A percentile compares a stretch with the other conserved stretches of the same genome.
phyloP scores from a whole-genome alignment of 1,140 invertebrate genomes.

The Helicoverpa zea region DNA sequence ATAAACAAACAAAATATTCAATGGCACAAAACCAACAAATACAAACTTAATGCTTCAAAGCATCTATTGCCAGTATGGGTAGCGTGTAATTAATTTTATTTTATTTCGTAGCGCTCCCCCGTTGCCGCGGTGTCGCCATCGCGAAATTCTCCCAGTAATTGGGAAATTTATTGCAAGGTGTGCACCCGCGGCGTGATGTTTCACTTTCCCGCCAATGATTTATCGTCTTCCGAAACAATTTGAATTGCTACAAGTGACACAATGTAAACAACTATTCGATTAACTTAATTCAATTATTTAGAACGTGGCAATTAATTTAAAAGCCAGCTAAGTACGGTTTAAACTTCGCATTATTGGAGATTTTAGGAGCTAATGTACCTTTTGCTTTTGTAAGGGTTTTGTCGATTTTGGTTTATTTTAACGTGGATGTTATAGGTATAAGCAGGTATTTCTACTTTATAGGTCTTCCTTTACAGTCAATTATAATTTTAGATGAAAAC shows the following conservation, averaged over 20 bases:
- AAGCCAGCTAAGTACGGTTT: conserved; percentile 71
- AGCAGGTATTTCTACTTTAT: too few relatives aligned
- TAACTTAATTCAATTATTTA: conserved; percentile 84
- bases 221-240: conserved; percentile 84
- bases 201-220: conserved; percentile 85
- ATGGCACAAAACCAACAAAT: background rate
- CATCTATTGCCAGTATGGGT: conserved; percentile 36
- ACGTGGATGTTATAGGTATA: too few relatives aligned
- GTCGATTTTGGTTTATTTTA: background rate
- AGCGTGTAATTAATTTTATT: conserved; percentile 80
- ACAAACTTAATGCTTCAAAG: background rate
- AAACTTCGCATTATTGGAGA: conserved; percentile 56
- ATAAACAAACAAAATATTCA: background rate
- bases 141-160: conserved; percentile 82
- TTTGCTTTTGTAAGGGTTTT: conserved; percentile 1
- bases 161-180: conserved; percentile 85
- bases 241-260: conserved; percentile 85
- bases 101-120: conserved; percentile 63
- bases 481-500: too few relatives aligned
- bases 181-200: conserved; percentile 81
- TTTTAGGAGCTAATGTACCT: conserved; percentile 44
- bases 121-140: conserved; percentile 71
- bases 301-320: conserved; percentile 79
- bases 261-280: conserved; percentile 86
- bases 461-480: too few relatives aligned